Evolutionary conservation across 1,140 invertebrate species (phyloP), one percentile per base, ranked within the genome.

Genomic region (Polyergus mexicanus): DNA sequence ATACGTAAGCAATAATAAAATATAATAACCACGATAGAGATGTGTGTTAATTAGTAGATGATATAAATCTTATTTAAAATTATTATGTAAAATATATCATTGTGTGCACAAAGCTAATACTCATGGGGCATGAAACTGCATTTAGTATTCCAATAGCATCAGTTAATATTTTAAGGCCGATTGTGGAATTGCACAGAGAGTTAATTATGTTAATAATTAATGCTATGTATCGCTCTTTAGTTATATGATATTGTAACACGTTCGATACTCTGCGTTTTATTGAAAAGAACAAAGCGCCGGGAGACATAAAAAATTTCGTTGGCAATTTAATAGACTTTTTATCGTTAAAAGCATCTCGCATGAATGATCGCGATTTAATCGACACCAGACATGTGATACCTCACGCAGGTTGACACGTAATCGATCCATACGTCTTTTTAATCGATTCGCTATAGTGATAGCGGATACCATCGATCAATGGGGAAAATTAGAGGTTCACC

Each of bases 281-380:
- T 13, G 32, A 47, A 72, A 72, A 47, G 28, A 47, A 32, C 1
- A 71, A 56, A 81, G 19, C 69, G 19, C 25, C 8, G 4, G 35
- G 11, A 32, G n/a, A 5, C 3, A 10, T 51, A 51, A n/a, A 28
- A 62, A 83, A 41, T 60, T 56, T 11, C 19, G 22, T 41, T 35
- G 47, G n/a, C 25, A 47, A 68, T 83, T 60, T 83, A 60, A 44
- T 19, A 25, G 28, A 13, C n/a, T 54, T 68, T 69, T 69, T 28
- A 58, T 69, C 65, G 51, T 56, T 54, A 80, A 69, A 68, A 10
- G 47, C 35, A 41, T n/a, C 54, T 74, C 28, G 38, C 68, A 62
- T 74, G 78, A 83, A 74, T 54, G 78, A 83, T 83, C 78, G 78
- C 68, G 54, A 62, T 83, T 83, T 83, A 83, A 83, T 83, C 41